Percentiles rank a stretch among this genome's conserved stretches.
Conservation (phyloP, 2,797 vertebrate genomes). For the Falco naumanni region DNA sequence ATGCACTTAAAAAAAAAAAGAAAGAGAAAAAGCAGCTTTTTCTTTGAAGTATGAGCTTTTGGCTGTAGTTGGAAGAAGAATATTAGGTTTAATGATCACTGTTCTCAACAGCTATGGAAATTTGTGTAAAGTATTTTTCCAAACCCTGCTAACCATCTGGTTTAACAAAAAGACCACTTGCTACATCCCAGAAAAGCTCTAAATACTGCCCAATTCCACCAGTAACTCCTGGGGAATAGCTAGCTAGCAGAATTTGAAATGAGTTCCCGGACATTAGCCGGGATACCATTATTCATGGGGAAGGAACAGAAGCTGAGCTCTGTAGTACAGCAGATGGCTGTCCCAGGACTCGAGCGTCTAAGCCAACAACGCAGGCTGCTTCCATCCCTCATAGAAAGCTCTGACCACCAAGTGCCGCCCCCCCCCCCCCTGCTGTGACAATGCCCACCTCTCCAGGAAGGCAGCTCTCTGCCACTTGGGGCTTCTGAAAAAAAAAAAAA, state of each 20-base stretch:
- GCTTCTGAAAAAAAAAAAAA: not conserved
- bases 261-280: not conserved
- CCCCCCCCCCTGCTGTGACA: not conserved
- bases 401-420: not conserved
- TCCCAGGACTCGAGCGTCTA: not conserved
- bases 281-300: not conserved
- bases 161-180: not conserved
- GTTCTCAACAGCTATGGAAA: not conserved
- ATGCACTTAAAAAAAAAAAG: not conserved
- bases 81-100: not conserved
- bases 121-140: not conserved
- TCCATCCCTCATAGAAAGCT: not conserved
- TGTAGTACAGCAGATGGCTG: rapidly evolving
- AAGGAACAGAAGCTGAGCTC: not conserved
- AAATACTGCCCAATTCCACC: not conserved
- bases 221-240: not conserved
- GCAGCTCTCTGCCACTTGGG: not conserved
- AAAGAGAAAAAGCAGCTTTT: not conserved
- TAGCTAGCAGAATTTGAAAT: not conserved
- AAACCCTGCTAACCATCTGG: not conserved
- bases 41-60: not conserved
- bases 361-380: not conserved
- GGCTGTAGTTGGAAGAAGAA: not conserved
- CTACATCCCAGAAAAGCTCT: constrained; percentile 8
- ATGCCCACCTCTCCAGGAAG: not conserved